Conservation (phyloP, 2,888 invertebrate genomes). For the Ennomos quercinarius region DNA sequence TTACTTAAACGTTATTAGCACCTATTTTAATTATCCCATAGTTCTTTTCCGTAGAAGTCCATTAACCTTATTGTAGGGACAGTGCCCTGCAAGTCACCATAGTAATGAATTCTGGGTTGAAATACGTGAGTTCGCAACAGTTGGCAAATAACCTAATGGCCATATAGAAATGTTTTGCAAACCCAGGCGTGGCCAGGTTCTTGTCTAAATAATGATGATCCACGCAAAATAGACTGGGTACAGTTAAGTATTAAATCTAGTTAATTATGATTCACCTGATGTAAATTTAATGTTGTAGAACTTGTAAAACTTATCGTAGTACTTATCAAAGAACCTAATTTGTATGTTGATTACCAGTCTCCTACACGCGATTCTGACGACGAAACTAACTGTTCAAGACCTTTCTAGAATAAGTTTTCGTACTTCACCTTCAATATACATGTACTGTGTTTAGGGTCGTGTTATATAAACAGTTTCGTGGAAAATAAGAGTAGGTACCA, state of each 20-base stretch:
- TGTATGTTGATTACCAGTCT: no score
- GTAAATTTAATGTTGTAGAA: no score
- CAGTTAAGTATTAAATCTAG: no score
- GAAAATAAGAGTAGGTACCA: conserved; percentile 34
- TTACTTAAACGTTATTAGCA: conserved; percentile 5
- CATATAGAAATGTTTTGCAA: not conserved
- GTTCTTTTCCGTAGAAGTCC: conserved; percentile 43
- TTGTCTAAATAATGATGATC: no score
- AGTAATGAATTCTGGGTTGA: conserved; percentile 72
- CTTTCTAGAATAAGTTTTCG: not conserved
- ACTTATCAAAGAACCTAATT: no score
- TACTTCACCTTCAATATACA: not conserved
- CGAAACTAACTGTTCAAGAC: no score
- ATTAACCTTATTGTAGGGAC: conserved; percentile 56
- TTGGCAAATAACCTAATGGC: conserved; percentile 11
- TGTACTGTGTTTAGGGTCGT: conserved; percentile 11
- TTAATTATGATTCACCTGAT: no score
- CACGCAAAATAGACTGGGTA: no score
- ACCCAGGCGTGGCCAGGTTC: no score
- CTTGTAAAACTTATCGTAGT: no score
- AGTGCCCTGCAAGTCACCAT: conserved; percentile 70
- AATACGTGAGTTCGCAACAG: conserved; percentile 54
- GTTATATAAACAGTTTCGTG: conserved; percentile 53
- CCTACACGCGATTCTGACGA: no score
- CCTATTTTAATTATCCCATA: conserved; percentile 26